Conservation (phyloP, 2,888 invertebrate genomes). For the Hipparchia sbordonii region DNA sequence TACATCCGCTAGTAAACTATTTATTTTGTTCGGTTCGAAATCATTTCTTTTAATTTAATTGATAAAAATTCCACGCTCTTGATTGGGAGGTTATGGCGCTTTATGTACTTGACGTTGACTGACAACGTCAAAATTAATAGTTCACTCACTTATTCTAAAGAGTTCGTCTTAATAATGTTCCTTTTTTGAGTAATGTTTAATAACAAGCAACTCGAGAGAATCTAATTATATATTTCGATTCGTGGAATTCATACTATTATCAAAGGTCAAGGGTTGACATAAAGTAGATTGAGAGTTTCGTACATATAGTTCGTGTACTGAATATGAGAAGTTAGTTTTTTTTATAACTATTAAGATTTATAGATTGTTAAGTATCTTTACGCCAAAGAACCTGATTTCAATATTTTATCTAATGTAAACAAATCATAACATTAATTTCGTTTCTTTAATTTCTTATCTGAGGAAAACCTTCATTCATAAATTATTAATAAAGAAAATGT, state of each 20-base stretch:
- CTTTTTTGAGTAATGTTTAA: not conserved
- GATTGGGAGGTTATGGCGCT: conserved; percentile 22
- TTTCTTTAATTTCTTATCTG: too few species aligned
- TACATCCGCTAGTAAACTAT: conserved; percentile 45
- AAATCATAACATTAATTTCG: too few species aligned
- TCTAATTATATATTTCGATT: not conserved
- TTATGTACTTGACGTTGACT: conserved; percentile 39
- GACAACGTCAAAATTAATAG: conserved; percentile 38
- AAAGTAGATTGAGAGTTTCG: not conserved
- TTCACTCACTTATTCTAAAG: not conserved
- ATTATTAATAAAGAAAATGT: too few species aligned
- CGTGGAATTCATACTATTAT: conserved; percentile 6
- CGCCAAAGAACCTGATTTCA: too few species aligned
- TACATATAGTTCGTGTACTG: not conserved
- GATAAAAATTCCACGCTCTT: conserved; percentile 17
- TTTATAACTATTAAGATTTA: not conserved
- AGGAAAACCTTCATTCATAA: too few species aligned
- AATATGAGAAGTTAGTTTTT: not conserved
- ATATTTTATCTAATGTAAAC: too few species aligned
- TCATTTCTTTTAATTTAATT: conserved; percentile 24
- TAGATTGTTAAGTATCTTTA: not conserved
- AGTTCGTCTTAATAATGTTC: too few species aligned
- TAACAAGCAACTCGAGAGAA: conserved; percentile 1
- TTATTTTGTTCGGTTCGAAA: conserved; percentile 42
- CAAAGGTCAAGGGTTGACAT: conserved; percentile 2